Conservation (phyloP, 1,140 invertebrate genomes). For the Palaemon carinicauda region DNA sequence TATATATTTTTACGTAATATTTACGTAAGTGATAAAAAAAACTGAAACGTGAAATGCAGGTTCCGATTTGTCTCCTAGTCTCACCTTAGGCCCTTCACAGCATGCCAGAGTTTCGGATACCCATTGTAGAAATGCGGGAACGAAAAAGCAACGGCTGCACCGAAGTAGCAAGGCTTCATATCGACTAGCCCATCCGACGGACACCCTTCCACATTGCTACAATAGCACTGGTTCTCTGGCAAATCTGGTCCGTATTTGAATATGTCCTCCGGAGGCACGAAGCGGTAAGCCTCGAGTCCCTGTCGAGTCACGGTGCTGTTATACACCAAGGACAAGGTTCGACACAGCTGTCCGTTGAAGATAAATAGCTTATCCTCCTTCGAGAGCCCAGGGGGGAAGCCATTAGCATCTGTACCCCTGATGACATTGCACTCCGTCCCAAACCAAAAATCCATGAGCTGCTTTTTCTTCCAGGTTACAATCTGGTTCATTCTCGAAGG, state of each 20-base stretch:
- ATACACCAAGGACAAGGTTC: constrained; percentile 75
- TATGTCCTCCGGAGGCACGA: constrained; percentile 77
- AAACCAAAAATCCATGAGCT: constrained; percentile 77
- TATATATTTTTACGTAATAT: too few relatives aligned
- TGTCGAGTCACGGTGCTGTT: constrained; percentile 71
- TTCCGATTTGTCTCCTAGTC: background rate
- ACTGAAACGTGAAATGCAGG: background rate
- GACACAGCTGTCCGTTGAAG: constrained; percentile 86
- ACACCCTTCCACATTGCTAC: constrained; percentile 72
- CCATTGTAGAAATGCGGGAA: constrained; percentile 92
- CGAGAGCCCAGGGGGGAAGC: constrained; percentile 84
- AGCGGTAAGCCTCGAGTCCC: constrained; percentile 79
- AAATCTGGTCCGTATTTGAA: constrained; percentile 78
- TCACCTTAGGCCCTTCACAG: constrained; percentile 79
- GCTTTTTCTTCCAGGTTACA: constrained; percentile 78
- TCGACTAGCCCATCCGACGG: constrained; percentile 85
- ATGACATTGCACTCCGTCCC: constrained; percentile 80
- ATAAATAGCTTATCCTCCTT: constrained; percentile 78
- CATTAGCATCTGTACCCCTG: constrained; percentile 84
- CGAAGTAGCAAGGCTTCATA: constrained; percentile 84
- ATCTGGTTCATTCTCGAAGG: constrained; percentile 81
- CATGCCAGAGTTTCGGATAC: constrained; percentile 77
- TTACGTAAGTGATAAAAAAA: too few relatives aligned
- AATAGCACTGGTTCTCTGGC: constrained; percentile 79
- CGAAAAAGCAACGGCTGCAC: constrained; percentile 86